Conservation (phyloP, 2,797 vertebrate genomes). For the Varecia variegata region DNA sequence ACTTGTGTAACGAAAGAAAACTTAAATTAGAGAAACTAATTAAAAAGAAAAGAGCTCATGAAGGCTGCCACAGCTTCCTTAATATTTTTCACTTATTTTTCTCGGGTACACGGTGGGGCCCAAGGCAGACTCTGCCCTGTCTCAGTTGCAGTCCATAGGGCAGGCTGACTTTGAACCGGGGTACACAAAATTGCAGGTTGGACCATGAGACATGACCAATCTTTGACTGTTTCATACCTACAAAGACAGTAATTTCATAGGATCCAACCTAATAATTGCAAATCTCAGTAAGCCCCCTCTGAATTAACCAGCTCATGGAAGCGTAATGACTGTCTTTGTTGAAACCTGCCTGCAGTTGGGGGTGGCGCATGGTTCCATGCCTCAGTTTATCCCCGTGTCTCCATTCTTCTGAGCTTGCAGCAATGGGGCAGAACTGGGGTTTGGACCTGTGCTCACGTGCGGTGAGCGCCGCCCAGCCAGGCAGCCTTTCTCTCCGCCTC, state of each 20-base stretch:
- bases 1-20: neutral
- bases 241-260: neutral
- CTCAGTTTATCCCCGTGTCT: neutral
- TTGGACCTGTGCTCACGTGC: neutral
- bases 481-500: neutral
- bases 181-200: neutral
- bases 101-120: neutral
- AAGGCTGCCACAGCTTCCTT: neutral
- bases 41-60: neutral
- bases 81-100: neutral
- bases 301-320: neutral
- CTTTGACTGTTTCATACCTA: neutral
- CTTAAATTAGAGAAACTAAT: neutral
- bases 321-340: neutral
- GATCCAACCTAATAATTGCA: neutral
- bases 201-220: neutral
- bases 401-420: neutral
- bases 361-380: neutral
- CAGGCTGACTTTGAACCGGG: neutral
- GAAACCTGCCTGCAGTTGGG: neutral
- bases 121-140: neutral
- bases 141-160: accelerated
- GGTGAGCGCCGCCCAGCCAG: neutral
- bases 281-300: neutral
- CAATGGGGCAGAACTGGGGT: neutral